These are phyloP conservation scores for Pipistrellus pygmaeus DNA, from an alignment of 2,797 vertebrate genomes.

Conservation along the genomic window DNA sequence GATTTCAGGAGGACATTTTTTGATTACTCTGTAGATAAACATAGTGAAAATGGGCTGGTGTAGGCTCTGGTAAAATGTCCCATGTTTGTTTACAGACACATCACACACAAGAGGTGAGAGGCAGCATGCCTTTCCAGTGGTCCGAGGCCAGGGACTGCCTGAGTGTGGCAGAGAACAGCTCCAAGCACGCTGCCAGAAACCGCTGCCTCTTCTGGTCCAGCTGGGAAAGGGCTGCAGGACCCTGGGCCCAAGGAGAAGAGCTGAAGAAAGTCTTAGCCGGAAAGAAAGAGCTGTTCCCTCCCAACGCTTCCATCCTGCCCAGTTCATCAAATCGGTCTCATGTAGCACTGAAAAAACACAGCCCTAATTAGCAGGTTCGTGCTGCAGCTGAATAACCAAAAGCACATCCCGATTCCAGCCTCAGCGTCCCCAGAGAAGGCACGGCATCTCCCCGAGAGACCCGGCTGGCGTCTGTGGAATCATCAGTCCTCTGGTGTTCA, in stretches of 20 bases:
- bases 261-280: slow-evolving; percentile 7
- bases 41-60: neutral
- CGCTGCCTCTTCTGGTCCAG: neutral
- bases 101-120: neutral
- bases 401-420: neutral
- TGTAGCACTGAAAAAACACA: slow-evolving; percentile 60
- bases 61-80: neutral
- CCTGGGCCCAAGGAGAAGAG: neutral
- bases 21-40: neutral
- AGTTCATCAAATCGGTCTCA: slow-evolving; percentile 63
- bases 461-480: neutral
- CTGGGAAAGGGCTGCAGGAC: neutral
- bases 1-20: neutral
- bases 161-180: neutral
- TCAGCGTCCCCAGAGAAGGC: neutral
- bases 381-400: slow-evolving; percentile 54
- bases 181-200: neutral
- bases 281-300: neutral
- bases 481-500: neutral
- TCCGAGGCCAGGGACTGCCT: neutral
- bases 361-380: slow-evolving; percentile 40
- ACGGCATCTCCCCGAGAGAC: neutral
- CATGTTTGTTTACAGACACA: neutral
- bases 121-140: neutral
- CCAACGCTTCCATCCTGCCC: neutral